A percentile compares a stretch with the other conserved stretches of the same genome.
Conservation (phyloP, 1,140 invertebrate genomes). For the Chionoecetes opilio region DNA sequence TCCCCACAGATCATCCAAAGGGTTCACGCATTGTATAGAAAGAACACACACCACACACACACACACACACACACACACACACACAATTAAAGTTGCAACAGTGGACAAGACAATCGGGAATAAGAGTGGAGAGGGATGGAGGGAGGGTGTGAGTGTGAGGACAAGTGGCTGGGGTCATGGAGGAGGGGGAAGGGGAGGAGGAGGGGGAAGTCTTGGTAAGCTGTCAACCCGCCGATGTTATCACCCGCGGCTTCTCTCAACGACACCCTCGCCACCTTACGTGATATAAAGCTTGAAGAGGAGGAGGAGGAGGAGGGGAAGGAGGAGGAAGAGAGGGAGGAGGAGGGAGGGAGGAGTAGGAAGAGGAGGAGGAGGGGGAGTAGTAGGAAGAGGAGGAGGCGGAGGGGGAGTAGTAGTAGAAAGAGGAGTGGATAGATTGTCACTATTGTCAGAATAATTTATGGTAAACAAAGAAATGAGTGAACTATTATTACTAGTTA, state of each 20-base stretch:
- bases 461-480: not conserved
- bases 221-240: not conserved
- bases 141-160: not conserved
- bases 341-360: not conserved
- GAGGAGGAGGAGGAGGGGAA: conserved; percentile 14
- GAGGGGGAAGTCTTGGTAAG: not conserved
- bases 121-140: not conserved
- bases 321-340: not conserved
- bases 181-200: not conserved
- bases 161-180: not conserved
- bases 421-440: not conserved
- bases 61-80: conserved; percentile 1
- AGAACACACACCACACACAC: not conserved
- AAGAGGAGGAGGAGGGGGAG: not conserved
- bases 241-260: not conserved
- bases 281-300: not conserved
- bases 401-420: not conserved
- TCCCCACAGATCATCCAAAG: too few species aligned
- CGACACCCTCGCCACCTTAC: not conserved
- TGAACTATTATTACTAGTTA: not conserved
- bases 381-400: not conserved
- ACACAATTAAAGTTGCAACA: not conserved
- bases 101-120: not conserved
- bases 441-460: not conserved
- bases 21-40: not conserved